Conservation (phyloP, 2,113 vertebrate genomes). For the Solea solea region DNA sequence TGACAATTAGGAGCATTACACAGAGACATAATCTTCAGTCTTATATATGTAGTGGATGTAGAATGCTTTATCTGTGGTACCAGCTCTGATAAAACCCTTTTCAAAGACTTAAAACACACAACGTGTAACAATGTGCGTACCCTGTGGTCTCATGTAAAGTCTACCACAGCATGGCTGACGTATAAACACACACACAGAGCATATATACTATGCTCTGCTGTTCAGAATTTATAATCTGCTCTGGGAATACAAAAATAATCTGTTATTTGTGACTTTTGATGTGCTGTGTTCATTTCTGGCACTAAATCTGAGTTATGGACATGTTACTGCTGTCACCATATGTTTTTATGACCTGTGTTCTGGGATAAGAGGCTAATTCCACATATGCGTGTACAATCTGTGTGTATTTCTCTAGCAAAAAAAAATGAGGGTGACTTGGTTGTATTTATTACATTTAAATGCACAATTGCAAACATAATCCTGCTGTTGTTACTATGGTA, state of each 20-base stretch:
- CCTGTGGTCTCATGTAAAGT: not conserved
- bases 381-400: constrained; percentile 27
- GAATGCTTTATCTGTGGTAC: constrained; percentile 4
- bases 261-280: too few species aligned
- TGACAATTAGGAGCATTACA: constrained; percentile 1
- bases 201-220: too few species aligned
- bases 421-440: not conserved
- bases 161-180: not conserved
- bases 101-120: too few species aligned
- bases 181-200: too few species aligned
- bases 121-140: not conserved
- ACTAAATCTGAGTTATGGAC: constrained; percentile 19
- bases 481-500: constrained; percentile 63
- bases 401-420: constrained; percentile 34
- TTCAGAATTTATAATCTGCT: too few species aligned
- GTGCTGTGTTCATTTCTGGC: not conserved
- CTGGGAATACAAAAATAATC: too few species aligned
- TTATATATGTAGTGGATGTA: not conserved
- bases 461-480: constrained; percentile 54
- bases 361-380: not conserved
- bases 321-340: constrained; percentile 1
- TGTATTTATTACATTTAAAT: constrained; percentile 58
- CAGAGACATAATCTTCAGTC: constrained; percentile 1
- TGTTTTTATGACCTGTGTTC: constrained; percentile 10
- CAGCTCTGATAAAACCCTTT: too few species aligned